phyloP scores from a whole-genome alignment of 2,888 invertebrate species.

The Heteropelma amictum region DNA sequence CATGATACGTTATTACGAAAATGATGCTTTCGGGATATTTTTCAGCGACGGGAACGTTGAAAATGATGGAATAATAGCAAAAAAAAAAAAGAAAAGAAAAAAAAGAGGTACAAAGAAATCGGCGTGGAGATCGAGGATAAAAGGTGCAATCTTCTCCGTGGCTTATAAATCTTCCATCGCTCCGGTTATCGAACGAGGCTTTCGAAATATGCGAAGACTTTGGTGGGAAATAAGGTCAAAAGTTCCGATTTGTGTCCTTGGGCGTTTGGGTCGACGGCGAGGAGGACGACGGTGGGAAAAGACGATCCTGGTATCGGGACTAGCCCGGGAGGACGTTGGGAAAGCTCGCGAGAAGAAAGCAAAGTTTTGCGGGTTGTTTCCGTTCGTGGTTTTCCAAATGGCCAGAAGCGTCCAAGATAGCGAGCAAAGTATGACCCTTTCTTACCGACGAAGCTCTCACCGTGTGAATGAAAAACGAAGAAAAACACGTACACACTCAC shows the following conservation, averaged over 20 bases:
- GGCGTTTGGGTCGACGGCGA: not conserved
- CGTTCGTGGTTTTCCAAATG: constrained; percentile 46
- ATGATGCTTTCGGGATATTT: too few species aligned
- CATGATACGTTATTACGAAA: too few species aligned
- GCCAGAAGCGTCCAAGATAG: constrained; percentile 44
- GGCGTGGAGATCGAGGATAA: too few species aligned
- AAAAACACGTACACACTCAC: too few species aligned
- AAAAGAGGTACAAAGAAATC: too few species aligned
- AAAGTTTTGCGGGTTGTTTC: constrained; percentile 38
- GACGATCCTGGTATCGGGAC: constrained; percentile 35
- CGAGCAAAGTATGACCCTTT: constrained; percentile 18
- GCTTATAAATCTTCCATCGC: not conserved
- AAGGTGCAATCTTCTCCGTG: not conserved
- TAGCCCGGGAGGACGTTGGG: constrained; percentile 28
- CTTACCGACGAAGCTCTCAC: constrained; percentile 51
- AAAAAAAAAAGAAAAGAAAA: too few species aligned
- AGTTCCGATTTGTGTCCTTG: constrained; percentile 6
- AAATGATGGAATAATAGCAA: too few species aligned
- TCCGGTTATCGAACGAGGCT: not conserved
- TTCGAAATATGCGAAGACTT: not conserved
- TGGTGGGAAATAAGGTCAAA: not conserved
- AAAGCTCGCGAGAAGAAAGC: constrained; percentile 16
- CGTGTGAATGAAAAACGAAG: constrained; percentile 70
- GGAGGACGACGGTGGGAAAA: not conserved
- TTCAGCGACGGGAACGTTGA: too few species aligned